Evolutionary conservation across 2,888 invertebrate genomes (phyloP).

Genomic region (Caenorhabditis sp.): DNA sequence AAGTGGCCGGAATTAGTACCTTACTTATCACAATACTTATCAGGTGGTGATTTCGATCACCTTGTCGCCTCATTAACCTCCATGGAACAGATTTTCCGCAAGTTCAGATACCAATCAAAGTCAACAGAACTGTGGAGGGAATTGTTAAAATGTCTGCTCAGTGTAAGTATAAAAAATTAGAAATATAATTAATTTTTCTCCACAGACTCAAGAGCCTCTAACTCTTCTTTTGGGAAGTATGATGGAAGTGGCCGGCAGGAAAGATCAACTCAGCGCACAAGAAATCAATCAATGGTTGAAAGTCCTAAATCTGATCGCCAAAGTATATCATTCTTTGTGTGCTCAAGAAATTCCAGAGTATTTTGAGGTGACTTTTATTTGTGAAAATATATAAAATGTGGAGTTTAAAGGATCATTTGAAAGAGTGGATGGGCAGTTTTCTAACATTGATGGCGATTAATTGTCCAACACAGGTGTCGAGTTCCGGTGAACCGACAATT

Average conservation of each 20-base stretch:
- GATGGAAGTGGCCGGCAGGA: slow-evolving; percentile 40
- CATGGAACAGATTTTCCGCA: slow-evolving; percentile 92
- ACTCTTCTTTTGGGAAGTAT: slow-evolving; percentile 87
- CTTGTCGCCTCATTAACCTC: slow-evolving; percentile 94
- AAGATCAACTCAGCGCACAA: slow-evolving; percentile 29
- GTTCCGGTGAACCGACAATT: slow-evolving; percentile 59
- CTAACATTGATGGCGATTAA: slow-evolving; percentile 79
- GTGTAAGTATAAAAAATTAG: slow-evolving; percentile 39
- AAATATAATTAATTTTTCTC: too few species aligned
- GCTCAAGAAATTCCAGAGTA: slow-evolving; percentile 97
- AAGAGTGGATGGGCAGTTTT: slow-evolving; percentile 91
- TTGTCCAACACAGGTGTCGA: slow-evolving; percentile 33
- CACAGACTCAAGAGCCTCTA: slow-evolving; percentile 86
- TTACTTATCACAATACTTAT: slow-evolving; percentile 90
- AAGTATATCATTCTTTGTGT: slow-evolving; percentile 90
- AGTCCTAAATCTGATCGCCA: slow-evolving; percentile 40
- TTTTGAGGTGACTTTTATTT: slow-evolving; percentile 80
- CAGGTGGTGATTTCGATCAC: slow-evolving; percentile 78
- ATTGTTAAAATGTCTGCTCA: slow-evolving; percentile 77
- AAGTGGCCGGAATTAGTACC: slow-evolving; percentile 93
- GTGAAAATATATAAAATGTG: slow-evolving; percentile 5
- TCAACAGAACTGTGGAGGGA: slow-evolving; percentile 93
- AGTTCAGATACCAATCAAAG: slow-evolving; percentile 88
- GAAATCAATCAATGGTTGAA: slow-evolving; percentile 41
- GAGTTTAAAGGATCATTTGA: slow-evolving; percentile 91